Conservation (phyloP, 92 coral and sea anemone species). For the Actinernus sp. region DNA sequence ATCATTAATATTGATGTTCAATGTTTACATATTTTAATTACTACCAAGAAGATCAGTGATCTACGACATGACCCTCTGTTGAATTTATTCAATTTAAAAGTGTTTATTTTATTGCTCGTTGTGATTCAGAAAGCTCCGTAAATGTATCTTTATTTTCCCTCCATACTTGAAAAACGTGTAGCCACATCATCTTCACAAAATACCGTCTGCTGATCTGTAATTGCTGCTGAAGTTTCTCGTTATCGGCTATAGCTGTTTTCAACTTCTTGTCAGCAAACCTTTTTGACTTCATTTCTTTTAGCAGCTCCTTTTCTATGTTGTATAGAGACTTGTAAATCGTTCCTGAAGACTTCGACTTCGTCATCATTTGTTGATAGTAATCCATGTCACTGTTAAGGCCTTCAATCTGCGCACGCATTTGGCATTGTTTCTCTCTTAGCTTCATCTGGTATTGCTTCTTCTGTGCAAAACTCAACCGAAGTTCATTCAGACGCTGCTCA, state of each 20-base stretch:
- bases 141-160: not conserved
- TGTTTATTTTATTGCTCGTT: too few relatives aligned
- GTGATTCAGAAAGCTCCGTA: too few relatives aligned
- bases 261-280: not conserved
- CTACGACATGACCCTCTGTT: too few relatives aligned
- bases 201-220: not conserved
- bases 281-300: not conserved
- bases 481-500: not conserved
- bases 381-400: not conserved
- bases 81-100: too few relatives aligned
- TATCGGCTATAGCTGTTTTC: not conserved
- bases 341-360: not conserved
- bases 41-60: too few relatives aligned
- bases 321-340: not conserved
- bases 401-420: not conserved
- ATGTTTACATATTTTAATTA: too few relatives aligned
- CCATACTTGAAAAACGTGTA: not conserved
- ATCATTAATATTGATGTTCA: too few relatives aligned
- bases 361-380: not conserved
- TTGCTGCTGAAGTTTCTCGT: not conserved
- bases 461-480: not conserved
- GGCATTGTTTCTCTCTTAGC: not conserved
- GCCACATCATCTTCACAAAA: not conserved
- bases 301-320: not conserved
- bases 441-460: not conserved